Base-by-base conservation (phyloP, 2,888 invertebrate species). In the Nasonovia ribisnigri region DNA sequence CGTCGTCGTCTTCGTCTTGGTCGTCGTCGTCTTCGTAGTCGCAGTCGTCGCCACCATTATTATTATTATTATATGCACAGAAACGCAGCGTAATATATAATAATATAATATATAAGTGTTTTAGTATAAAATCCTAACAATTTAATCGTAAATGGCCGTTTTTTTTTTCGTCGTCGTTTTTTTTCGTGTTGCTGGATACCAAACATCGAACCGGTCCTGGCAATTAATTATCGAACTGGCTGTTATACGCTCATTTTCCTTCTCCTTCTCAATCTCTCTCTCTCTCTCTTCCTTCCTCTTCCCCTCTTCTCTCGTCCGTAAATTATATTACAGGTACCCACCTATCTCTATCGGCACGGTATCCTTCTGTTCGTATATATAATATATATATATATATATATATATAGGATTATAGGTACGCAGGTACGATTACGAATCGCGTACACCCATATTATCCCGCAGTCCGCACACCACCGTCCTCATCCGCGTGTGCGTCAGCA, bases 121-220 rank as follows among this genome's bases (percentile, higher is more conserved):
- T 87, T 87, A 87, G 87, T 92, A 92, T 92, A 92, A 92, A 92
- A 92, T 92, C 87, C 87, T 42, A 87, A 92, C 86, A 87, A 92
- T 92, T 92, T 92, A 92, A 92, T 92, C 92, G 92, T 92, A 92
- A 92, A 92, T 57, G 92, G 92, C 67, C 67, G 92, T 92, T 92
- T 92, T 92, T 86, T 24, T 51, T 91, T 86, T 84, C 42, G 57
- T 57, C 5, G 5, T 42, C 13, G 43, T 89, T 54, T 46, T n/a
- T 4, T 51, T 20, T 60, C 26, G 26, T 48, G 36, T 87, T 48
- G 60, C 29, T 88, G 87, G 87, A 86, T 43, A 91, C 57, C 87
- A 36, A 87, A 87, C 57, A 67, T 87, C 92, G 87, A 92, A 92
- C 92, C 92, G 92, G 92, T 92, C 92, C 60, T 87, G 87, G 92